Base-by-base conservation (phyloP, 1,140 invertebrate genomes). In the Diorhabda elongata region DNA sequence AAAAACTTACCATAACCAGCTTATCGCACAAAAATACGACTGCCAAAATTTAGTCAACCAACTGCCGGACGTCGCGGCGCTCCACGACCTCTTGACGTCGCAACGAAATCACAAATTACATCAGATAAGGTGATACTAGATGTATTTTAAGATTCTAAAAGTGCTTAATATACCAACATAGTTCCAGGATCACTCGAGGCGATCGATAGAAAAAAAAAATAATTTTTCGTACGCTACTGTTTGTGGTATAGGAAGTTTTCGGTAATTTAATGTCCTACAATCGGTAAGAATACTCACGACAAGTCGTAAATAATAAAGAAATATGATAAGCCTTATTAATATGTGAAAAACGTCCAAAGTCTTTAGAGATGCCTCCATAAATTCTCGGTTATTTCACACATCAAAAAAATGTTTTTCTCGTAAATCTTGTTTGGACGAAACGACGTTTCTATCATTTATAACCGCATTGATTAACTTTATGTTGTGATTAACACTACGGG, bases 381-480 rank as follows among this genome's bases (percentile, higher is more conserved):
- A 52, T 52, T 52, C 47, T 52, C n/a, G n/a, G 6, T 52, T 52
- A 8, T n/a, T 52, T 52, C 47, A 52, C 47, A 52, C 47, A 52
- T 52, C 47, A 52, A 6, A 52, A 26, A 26, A 6, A 52, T 52
- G 6, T 52, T 52, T 52, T 52, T 52, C 47, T 52, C 47, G 47
- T 52, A 52, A 52, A 52, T 52, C 47, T 52, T 52, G 47, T 52
- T 52, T n/a, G 47, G 47, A 52, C n/a, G 47, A 52, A 52, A 52
- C n/a, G 47, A 52, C n/a, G 47, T 52, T 52, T 52, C 47, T 52
- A 52, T 52, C 47, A 52, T 6, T 52, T 52, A 52, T 52, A 8
- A n/a, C 47, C 47, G n/a, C 47, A 8, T 52, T 52, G 47, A 52
- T 52, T 52, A 52, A 52, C 47, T 52, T n/a, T 52, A 4, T n/a